Evolutionary conservation across 2,888 invertebrate species (phyloP).

Genomic region (Tyria jacobaeae): DNA sequence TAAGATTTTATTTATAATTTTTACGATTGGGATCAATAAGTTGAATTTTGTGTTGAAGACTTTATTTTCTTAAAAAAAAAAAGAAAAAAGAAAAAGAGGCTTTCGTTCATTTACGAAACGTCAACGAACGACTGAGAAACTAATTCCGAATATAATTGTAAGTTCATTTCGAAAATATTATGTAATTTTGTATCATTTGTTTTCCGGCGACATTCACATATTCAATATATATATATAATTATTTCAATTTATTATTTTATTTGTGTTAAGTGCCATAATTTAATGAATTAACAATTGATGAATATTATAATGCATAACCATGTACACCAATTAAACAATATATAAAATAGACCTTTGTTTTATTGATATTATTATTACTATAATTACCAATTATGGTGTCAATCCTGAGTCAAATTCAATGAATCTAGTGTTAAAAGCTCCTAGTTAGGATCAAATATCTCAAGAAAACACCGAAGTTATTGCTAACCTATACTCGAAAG

Average conservation of each 20-base stretch:
- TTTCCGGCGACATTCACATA: constrained; percentile 72
- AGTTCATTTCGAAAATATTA: constrained; percentile 68
- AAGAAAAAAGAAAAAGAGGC: constrained; percentile 68
- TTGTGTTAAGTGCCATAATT: constrained; percentile 86
- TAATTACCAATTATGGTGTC: too few relatives aligned
- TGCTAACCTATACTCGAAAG: too few relatives aligned
- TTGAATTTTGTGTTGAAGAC: constrained; percentile 76
- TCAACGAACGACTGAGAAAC: constrained; percentile 86
- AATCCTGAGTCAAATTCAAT: too few relatives aligned
- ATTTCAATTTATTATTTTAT: constrained; percentile 67
- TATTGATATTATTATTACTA: constrained; percentile 33
- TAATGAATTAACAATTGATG: constrained; percentile 85
- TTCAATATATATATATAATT: constrained; percentile 73
- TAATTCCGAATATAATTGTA: constrained; percentile 70
- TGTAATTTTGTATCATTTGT: constrained; percentile 50
- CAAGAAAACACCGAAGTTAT: too few relatives aligned
- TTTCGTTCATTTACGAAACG: constrained; percentile 74
- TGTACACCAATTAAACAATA: constrained; percentile 86
- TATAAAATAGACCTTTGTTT: constrained; percentile 73
- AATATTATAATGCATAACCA: constrained; percentile 85
- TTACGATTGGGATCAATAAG: constrained; percentile 83
- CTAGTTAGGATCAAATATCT: too few relatives aligned
- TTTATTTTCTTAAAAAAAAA: constrained; percentile 79
- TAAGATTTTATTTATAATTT: constrained; percentile 79
- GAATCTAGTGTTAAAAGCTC: too few relatives aligned